Percentiles rank a stretch among this genome's conserved stretches.
phyloP scores from a whole-genome alignment of 1,140 invertebrate species.

The Halesus radiatus region DNA sequence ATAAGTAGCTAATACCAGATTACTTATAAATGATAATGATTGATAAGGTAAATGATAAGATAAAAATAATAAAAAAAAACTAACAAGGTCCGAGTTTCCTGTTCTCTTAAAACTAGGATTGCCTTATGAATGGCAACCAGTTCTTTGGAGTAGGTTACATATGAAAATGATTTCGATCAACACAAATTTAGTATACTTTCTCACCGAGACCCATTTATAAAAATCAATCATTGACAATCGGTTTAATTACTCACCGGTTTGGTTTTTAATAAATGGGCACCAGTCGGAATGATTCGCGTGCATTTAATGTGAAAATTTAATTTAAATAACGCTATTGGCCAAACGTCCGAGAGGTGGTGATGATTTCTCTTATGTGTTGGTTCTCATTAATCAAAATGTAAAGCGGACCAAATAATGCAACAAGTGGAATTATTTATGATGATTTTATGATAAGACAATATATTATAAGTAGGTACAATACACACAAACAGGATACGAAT shows the following conservation, averaged over 20 bases:
- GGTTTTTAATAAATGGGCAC: background rate
- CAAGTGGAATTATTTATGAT: too few relatives aligned
- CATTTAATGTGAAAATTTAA: conserved; percentile 18
- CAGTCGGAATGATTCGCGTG: background rate
- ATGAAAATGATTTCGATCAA: background rate
- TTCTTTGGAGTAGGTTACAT: too few relatives aligned
- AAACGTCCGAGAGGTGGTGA: conserved; percentile 10
- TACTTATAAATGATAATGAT: too few relatives aligned
- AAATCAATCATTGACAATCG: conserved; percentile 39
- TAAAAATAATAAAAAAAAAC: too few relatives aligned
- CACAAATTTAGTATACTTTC: conserved; percentile 4
- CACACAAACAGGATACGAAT: too few relatives aligned
- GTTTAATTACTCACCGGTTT: conserved; percentile 40
- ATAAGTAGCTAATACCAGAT: too few relatives aligned
- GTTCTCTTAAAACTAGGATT: too few relatives aligned
- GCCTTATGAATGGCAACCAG: too few relatives aligned
- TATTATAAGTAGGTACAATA: too few relatives aligned
- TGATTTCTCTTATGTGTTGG: conserved; percentile 18
- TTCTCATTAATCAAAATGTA: background rate
- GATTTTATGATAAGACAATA: too few relatives aligned
- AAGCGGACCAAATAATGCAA: conserved; percentile 2
- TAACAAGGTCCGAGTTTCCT: too few relatives aligned
- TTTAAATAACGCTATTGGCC: conserved; percentile 22
- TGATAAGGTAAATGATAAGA: too few relatives aligned
- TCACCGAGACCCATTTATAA: conserved; percentile 27